Conservation (phyloP, 2,797 vertebrate species). For the Brachyalestes nurse region DNA sequence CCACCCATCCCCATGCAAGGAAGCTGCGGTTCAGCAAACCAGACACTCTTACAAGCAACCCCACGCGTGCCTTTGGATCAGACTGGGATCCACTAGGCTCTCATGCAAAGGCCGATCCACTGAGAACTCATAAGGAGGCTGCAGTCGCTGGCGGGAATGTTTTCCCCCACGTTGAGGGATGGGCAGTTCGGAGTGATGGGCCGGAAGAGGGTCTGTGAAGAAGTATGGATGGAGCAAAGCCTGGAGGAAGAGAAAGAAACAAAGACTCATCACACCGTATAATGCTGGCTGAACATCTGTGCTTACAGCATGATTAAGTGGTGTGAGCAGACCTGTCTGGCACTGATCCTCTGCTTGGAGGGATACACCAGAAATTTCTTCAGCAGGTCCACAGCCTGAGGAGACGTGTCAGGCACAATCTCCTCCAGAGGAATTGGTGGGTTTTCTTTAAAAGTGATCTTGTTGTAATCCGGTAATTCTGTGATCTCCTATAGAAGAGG, state of each 20-base stretch:
- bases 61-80: conserved; percentile 70
- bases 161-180: conserved; percentile 82
- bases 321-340: conserved; percentile 78
- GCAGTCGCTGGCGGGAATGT: conserved; percentile 75
- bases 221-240: conserved; percentile 88
- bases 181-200: conserved; percentile 89
- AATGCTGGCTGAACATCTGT: not conserved
- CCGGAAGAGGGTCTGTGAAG: conserved; percentile 86
- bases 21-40: not conserved
- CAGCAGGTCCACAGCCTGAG: conserved; percentile 84
- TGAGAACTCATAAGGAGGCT: conserved; percentile 80
- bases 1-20: not conserved
- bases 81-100: conserved; percentile 79
- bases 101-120: conserved; percentile 81
- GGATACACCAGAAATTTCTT: conserved; percentile 86
- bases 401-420: conserved; percentile 84
- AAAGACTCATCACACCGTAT: not conserved
- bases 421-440: conserved; percentile 85
- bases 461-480: conserved; percentile 89
- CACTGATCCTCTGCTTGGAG: conserved; percentile 79
- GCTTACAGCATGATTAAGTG: not conserved
- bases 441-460: conserved; percentile 92
- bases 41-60: conserved; percentile 58
- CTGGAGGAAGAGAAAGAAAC: conserved; percentile 61
- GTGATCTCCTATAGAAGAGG: conserved; percentile 79